Percentiles rank a stretch among this genome's conserved stretches.
Conservation (phyloP, 2,888 invertebrate species). For the Eretmocerus hayati region DNA sequence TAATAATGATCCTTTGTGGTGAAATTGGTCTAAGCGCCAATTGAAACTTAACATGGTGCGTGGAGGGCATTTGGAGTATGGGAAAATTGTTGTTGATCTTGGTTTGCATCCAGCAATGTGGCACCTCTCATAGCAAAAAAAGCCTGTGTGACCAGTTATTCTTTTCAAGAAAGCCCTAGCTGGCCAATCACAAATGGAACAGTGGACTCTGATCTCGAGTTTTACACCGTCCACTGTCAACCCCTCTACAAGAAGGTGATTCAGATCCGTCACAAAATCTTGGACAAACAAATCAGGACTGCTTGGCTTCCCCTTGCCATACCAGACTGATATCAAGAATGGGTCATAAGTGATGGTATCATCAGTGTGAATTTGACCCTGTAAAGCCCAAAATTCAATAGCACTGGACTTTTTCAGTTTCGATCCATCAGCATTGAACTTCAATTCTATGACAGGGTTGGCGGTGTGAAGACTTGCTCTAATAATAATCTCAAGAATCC, state of each 20-base stretch:
- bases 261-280: background rate
- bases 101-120: background rate
- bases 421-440: background rate
- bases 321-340: background rate
- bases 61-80: background rate
- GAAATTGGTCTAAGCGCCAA: background rate
- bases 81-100: background rate
- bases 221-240: slow-evolving; percentile 2
- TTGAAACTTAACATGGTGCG: background rate
- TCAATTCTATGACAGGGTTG: background rate
- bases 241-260: background rate
- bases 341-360: background rate
- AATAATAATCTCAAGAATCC: background rate
- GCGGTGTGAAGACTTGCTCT: background rate
- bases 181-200: slow-evolving; percentile 13
- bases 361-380: background rate
- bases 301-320: background rate
- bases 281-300: background rate
- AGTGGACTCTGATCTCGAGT: slow-evolving; percentile 1
- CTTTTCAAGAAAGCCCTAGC: slow-evolving; percentile 9
- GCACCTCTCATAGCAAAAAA: background rate
- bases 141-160: background rate
- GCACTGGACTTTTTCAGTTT: background rate
- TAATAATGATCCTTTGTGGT: background rate
- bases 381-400: background rate